A percentile compares a stretch with the other conserved stretches of the same genome.
Evolutionary conservation across 2,797 vertebrate species (phyloP).

Genomic region (Meriones psammophilus): DNA sequence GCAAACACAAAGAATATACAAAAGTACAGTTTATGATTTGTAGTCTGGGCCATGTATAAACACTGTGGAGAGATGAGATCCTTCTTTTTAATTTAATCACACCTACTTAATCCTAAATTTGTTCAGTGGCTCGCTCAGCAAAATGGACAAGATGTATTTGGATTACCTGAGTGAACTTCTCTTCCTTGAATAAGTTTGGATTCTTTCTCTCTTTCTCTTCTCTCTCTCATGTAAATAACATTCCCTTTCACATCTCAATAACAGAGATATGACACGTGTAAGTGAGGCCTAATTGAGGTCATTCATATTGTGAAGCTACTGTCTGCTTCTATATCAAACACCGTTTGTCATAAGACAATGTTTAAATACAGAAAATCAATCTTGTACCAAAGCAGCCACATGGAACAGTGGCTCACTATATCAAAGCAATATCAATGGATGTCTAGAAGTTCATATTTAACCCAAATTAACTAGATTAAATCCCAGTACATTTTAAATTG

Average conservation of each 20-base stretch:
- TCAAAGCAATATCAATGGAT: conserved; percentile 38
- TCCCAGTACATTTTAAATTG: conserved; percentile 54
- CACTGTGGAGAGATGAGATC: neutral
- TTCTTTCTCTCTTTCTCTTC: neutral
- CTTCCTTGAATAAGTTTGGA: conserved; percentile 68
- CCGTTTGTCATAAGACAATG: conserved; percentile 82
- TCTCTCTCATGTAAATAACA: conserved; percentile 58
- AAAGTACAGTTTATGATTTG: neutral
- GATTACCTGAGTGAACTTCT: conserved; percentile 45
- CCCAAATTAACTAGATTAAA: neutral
- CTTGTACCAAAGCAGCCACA: conserved; percentile 62
- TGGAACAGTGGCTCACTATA: conserved; percentile 57
- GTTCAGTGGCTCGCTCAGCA: conserved; percentile 54
- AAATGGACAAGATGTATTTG: conserved; percentile 9
- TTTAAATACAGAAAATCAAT: conserved; percentile 85
- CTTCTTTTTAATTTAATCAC: conserved; percentile 21
- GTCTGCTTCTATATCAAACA: conserved; percentile 79
- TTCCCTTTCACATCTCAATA: conserved; percentile 73
- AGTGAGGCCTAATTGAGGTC: conserved; percentile 76
- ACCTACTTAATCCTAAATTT: conserved; percentile 22
- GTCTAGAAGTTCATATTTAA: conserved; percentile 10
- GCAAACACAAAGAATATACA: neutral
- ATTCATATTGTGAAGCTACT: conserved; percentile 84
- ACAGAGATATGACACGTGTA: conserved; percentile 81
- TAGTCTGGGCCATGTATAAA: neutral